These are phyloP conservation scores for Tragulus kanchil DNA, from an alignment of 2,113 vertebrate genomes.

Conservation along the genomic window DNA sequence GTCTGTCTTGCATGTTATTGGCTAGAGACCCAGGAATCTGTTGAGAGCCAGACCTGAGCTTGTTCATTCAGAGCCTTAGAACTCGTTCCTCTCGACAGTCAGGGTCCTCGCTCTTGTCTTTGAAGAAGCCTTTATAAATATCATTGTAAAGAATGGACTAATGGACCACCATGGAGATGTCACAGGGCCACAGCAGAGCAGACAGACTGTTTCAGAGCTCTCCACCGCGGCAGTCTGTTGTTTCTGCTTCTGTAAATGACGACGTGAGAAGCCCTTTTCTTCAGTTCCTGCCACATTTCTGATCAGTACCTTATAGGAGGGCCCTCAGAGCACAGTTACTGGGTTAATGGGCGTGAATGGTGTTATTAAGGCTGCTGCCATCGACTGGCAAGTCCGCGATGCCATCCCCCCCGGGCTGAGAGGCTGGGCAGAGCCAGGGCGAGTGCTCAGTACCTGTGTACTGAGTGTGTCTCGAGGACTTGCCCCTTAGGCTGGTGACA, in stretches of 20 bases:
- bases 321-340: neutral
- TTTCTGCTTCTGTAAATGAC: neutral
- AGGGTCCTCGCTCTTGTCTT: neutral
- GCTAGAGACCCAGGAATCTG: neutral
- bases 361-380: neutral
- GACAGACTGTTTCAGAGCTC: neutral
- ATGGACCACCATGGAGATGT: neutral
- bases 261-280: neutral
- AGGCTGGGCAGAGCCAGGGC: neutral
- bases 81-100: neutral
- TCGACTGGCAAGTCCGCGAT: neutral
- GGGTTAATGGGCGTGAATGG: neutral
- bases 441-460: neutral
- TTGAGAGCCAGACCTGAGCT: neutral
- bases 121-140: neutral
- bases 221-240: neutral
- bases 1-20: neutral
- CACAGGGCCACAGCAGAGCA: neutral
- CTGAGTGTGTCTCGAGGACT: neutral
- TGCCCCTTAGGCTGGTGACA: neutral
- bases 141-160: conserved; percentile 1
- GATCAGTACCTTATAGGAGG: neutral
- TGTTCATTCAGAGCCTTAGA: neutral
- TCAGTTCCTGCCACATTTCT: neutral
- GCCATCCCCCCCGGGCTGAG: neutral